Evolutionary conservation across 2,797 vertebrate species (phyloP).

Genomic region (Neosilurus mollespiculum): DNA sequence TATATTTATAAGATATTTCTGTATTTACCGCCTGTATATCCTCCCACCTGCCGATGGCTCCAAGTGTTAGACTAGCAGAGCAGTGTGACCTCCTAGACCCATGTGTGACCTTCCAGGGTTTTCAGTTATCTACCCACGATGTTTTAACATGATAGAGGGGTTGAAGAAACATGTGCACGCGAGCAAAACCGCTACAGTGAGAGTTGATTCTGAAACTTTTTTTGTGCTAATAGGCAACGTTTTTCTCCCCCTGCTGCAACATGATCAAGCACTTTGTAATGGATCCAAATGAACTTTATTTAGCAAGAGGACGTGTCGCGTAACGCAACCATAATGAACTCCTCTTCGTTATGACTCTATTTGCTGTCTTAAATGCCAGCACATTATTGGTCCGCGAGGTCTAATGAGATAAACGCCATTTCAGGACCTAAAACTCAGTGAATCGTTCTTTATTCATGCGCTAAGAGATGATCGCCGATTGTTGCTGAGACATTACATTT

Average conservation of each 20-base stretch:
- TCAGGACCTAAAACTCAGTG: conserved; percentile 6
- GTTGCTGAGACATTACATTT: neutral
- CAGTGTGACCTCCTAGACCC: neutral
- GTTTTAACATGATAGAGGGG: neutral
- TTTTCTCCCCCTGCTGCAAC: neutral
- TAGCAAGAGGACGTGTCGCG: neutral
- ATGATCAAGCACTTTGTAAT: neutral
- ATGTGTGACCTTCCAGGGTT: neutral
- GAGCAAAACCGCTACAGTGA: neutral
- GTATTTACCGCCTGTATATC: neutral
- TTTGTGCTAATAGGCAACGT: neutral
- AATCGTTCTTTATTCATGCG: neutral
- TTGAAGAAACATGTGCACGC: neutral
- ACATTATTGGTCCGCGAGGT: neutral
- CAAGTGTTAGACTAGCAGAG: neutral
- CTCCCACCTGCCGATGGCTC: neutral
- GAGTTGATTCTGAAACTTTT: neutral
- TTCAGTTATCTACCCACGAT: neutral
- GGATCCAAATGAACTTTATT: neutral
- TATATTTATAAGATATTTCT: neutral
- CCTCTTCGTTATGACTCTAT: neutral
- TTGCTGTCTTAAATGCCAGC: neutral
- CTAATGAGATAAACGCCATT: conserved; percentile 4
- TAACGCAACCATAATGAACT: neutral
- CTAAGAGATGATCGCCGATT: neutral